Percentiles rank a stretch among this genome's conserved stretches.
phyloP scores from a whole-genome alignment of 2,113 vertebrate genomes.

The Megaleporinus macrocephalus region DNA sequence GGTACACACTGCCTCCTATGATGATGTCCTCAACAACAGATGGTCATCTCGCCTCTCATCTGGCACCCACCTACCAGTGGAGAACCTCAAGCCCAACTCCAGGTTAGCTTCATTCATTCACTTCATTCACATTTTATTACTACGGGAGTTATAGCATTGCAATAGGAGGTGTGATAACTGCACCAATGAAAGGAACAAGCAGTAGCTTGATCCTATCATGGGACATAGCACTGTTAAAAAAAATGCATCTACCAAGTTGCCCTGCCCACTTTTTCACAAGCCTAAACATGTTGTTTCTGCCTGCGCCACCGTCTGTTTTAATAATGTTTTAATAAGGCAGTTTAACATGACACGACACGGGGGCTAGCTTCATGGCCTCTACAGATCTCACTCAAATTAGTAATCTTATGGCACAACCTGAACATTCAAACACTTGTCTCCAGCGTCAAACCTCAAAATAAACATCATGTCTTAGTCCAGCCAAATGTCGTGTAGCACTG shows the following conservation, averaged over 20 bases:
- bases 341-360: background rate
- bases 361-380: background rate
- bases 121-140: too few species aligned
- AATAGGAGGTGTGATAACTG: too few species aligned
- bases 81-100: conserved; percentile 98
- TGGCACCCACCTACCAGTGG: conserved; percentile 88
- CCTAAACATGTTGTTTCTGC: too few species aligned
- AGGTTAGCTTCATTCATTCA: conserved; percentile 75
- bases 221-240: too few species aligned
- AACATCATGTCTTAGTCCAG: conserved; percentile 26
- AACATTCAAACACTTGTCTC: conserved; percentile 21
- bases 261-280: background rate
- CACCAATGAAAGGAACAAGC: too few species aligned
- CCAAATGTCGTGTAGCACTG: background rate
- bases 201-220: too few species aligned
- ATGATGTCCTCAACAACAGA: conserved; percentile 93
- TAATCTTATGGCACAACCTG: conserved; percentile 19
- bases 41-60: conserved; percentile 86
- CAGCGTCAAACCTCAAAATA: conserved; percentile 20
- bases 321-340: too few species aligned
- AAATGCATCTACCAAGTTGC: too few species aligned
- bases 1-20: conserved; percentile 95
- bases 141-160: too few species aligned
- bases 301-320: too few species aligned
- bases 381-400: conserved; percentile 19